phyloP scores from a whole-genome alignment of 2,797 vertebrate genomes.

The Micrastur ruficollis region DNA sequence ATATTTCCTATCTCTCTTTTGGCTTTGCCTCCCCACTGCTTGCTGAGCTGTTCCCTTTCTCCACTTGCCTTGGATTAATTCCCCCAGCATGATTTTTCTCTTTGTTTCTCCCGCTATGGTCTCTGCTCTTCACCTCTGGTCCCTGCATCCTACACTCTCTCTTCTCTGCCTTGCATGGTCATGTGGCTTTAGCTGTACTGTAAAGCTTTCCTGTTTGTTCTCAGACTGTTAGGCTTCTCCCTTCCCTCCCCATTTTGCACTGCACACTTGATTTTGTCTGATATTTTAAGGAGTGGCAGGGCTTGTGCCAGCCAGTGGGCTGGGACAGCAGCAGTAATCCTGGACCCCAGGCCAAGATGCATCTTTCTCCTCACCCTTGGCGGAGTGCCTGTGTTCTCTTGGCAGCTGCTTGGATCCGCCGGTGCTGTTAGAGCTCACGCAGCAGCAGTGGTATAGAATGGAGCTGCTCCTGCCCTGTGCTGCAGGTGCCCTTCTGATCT shows the following conservation, averaged over 20 bases:
- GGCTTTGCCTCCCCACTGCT: background rate
- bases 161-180: background rate
- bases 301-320: background rate
- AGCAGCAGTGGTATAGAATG: background rate
- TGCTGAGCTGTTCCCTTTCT: background rate
- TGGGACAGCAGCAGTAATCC: background rate
- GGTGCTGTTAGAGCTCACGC: background rate
- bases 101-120: background rate
- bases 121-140: background rate
- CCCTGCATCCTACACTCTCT: background rate
- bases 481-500: background rate
- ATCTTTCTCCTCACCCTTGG: background rate
- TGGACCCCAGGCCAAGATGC: background rate
- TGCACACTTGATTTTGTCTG: background rate
- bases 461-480: background rate
- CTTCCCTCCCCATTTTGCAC: background rate
- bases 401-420: background rate
- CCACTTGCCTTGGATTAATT: background rate
- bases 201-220: background rate
- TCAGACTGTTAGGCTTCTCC: background rate
- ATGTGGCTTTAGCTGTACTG: background rate
- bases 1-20: background rate
- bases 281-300: background rate
- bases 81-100: background rate
- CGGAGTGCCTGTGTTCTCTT: fast-evolving